Base-by-base conservation (phyloP, 53 echinoderm and acorn worm genomes). In the Temnopleurus reevesii region DNA sequence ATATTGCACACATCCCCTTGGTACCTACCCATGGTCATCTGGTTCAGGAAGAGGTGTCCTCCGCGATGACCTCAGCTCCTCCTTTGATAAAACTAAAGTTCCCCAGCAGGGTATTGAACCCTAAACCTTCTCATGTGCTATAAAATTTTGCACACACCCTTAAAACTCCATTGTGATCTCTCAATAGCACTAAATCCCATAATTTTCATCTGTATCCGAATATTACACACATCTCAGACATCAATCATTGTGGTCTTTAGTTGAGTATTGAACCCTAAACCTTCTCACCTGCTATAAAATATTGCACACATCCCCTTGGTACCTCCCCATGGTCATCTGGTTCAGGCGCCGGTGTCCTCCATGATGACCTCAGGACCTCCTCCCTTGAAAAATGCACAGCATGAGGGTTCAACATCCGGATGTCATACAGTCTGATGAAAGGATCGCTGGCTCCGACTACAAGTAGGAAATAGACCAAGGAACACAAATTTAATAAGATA, bases 281-380 rank as follows among this genome's bases (percentile, higher is more conserved):
- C 30, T 79, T 79, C 81, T 89, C 65, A 96, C 99, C 99, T 91
- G 96, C 96, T 93, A 96, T 93, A 76, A 94, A 96, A 84, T 99
- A 99, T 95, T 99, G 99, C 99, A 99, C 99, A 92, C 99, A 99
- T 76, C 93, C 93, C 53, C 79, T 89, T 54, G 99, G 99, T 59
- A 99, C 85, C 51, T 86, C 89, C 12, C 93, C 96, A 12, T 90
- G 38, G 34, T 86, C 91, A 53, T 99, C 99, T 26, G 96, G 99
- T 46, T 99, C 99, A 3, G 99, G 94, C 26, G 99, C 93, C 12
- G 96, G 96, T 13, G 95, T 95, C 43, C 91, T 87, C 93, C 94
- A 96, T 0, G 99, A 87, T 12, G 96, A 84, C 19, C 94, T 92
- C 59, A 92, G 60, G 47, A 93, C 89, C 86, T 99, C 99, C 55